phyloP scores from a whole-genome alignment of 2,113 vertebrate genomes.

The Nycticryphes semicollaris region DNA sequence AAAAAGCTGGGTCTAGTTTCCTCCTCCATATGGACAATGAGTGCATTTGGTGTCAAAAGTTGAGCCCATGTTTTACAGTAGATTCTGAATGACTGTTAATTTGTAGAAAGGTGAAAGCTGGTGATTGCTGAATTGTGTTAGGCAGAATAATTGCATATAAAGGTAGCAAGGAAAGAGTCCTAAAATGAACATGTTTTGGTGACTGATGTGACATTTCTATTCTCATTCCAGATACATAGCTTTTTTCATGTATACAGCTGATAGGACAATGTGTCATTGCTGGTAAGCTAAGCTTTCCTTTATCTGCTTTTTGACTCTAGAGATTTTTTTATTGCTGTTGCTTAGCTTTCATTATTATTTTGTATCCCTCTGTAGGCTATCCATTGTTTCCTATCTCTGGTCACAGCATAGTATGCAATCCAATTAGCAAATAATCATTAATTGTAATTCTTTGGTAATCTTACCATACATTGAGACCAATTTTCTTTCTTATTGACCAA shows the following conservation, averaged over 20 bases:
- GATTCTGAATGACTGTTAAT: background rate
- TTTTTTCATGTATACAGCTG: background rate
- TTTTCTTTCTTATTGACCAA: background rate
- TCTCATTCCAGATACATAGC: background rate
- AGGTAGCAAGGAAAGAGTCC: background rate
- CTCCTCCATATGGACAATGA: background rate
- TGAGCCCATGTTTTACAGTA: background rate
- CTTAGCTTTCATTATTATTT: constrained; percentile 5
- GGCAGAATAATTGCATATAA: background rate
- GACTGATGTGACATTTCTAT: background rate
- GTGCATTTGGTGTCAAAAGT: background rate
- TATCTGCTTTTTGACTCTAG: background rate
- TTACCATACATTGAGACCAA: background rate
- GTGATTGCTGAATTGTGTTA: background rate
- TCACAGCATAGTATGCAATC: background rate
- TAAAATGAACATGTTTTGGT: background rate
- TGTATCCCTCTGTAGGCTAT: background rate
- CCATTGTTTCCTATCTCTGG: constrained; percentile 17
- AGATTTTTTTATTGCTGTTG: background rate
- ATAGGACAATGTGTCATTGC: background rate
- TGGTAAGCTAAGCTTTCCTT: constrained; percentile 28
- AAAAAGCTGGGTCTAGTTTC: background rate
- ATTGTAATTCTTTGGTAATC: background rate
- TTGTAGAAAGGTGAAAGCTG: background rate
- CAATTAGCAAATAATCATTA: constrained; percentile 23